A percentile compares a stretch with the other conserved stretches of the same genome.
phyloP scores from a whole-genome alignment of 2,797 vertebrate genomes.

The Cyclura pinguis region DNA sequence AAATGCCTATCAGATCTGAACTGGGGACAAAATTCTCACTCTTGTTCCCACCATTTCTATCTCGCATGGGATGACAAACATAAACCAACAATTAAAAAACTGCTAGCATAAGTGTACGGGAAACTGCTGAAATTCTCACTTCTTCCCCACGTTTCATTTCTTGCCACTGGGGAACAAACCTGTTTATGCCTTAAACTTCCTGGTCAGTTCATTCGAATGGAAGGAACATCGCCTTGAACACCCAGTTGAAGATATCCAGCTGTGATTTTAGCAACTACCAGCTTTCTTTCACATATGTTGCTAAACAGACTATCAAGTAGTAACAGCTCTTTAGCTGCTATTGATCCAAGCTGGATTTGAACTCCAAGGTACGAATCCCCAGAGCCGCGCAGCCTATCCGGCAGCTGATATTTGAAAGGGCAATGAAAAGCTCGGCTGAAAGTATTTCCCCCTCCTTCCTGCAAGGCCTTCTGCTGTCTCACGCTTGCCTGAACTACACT shows the following conservation, averaged over 20 bases:
- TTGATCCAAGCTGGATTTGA: constrained; percentile 37
- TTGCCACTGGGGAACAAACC: not conserved
- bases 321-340: constrained; percentile 37
- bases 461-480: not conserved
- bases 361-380: constrained; percentile 24
- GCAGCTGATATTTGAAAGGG: constrained; percentile 28
- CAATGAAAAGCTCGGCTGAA: constrained; percentile 15
- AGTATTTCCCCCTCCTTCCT: not conserved
- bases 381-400: not conserved
- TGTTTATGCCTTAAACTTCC: not conserved
- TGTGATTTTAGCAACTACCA: not conserved
- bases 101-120: not conserved
- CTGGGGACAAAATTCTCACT: no score
- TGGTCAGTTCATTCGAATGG: not conserved
- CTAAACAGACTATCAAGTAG: constrained; percentile 37
- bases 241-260: constrained; percentile 14
- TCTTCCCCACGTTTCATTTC: no score
- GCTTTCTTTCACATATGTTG: not conserved
- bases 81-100: not conserved
- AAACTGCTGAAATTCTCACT: not conserved
- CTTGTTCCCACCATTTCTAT: not conserved
- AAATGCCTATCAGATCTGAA: no score
- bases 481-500: not conserved
- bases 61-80: not conserved
- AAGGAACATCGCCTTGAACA: not conserved